Percentiles rank a stretch among this genome's conserved stretches.
Conservation (phyloP, 1,140 invertebrate genomes). For the Drosophila kanapiae region DNA sequence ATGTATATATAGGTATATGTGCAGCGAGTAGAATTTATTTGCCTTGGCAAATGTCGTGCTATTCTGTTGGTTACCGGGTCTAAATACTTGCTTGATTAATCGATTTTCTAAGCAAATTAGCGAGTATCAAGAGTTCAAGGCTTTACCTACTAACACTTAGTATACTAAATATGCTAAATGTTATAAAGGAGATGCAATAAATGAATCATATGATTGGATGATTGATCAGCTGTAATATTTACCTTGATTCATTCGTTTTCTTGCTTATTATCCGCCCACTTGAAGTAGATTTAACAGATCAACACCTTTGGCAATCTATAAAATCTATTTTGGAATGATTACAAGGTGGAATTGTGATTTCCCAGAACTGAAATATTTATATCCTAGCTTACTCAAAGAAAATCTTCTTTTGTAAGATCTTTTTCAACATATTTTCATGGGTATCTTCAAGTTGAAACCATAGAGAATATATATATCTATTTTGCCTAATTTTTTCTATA, state of each 20-base stretch:
- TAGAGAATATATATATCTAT: background rate
- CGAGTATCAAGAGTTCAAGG: background rate
- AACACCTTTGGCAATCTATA: slow-evolving; percentile 3
- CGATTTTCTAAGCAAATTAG: background rate
- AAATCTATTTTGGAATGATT: slow-evolving; percentile 11
- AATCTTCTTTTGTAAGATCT: background rate
- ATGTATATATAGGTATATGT: background rate
- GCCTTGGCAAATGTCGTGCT: slow-evolving; percentile 4
- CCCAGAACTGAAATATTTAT: background rate
- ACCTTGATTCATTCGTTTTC: background rate
- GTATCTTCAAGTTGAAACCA: slow-evolving; percentile 8
- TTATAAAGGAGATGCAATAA: background rate
- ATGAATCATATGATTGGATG: background rate
- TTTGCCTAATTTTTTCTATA: slow-evolving; percentile 27
- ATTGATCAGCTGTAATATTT: slow-evolving; percentile 1
- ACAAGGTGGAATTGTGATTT: background rate
- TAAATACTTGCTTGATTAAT: slow-evolving; percentile 14
- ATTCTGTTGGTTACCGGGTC: slow-evolving; percentile 9
- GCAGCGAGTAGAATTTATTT: slow-evolving; percentile 10
- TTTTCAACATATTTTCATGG: no score
- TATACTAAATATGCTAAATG: background rate
- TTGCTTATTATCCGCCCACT: slow-evolving; percentile 2
- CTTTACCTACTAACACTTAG: background rate
- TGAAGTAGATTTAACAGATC: background rate
- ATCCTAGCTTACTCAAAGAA: background rate